phyloP scores from a whole-genome alignment of 2,888 invertebrate species.

The Cataglyphis rosenhaueri region DNA sequence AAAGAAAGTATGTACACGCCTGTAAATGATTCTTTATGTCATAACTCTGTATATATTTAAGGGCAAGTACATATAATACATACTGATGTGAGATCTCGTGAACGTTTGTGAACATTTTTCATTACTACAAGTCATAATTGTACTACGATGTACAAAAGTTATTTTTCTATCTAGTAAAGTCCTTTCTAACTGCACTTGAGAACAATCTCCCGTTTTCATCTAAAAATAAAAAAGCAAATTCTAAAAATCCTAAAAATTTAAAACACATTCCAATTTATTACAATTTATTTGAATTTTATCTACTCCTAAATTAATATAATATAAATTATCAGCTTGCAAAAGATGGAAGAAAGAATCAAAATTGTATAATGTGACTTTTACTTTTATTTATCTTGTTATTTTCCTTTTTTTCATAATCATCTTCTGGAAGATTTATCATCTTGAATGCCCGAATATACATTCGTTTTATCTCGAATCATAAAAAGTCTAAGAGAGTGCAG shows the following conservation, averaged over 20 bases:
- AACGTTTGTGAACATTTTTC: slow-evolving; percentile 38
- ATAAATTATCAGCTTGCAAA: slow-evolving; percentile 6
- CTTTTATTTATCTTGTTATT: neutral
- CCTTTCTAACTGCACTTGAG: slow-evolving; percentile 42
- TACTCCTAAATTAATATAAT: neutral
- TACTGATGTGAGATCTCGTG: slow-evolving; percentile 52
- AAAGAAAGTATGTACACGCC: neutral
- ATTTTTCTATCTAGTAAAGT: neutral
- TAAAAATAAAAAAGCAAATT: slow-evolving; percentile 15
- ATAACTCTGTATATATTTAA: slow-evolving; percentile 54
- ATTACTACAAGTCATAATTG: slow-evolving; percentile 52
- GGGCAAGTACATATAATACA: slow-evolving; percentile 61
- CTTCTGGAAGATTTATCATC: neutral
- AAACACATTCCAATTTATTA: neutral
- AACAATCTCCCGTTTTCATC: neutral
- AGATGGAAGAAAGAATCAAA: neutral
- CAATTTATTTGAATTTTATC: neutral
- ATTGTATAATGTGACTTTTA: slow-evolving; percentile 32
- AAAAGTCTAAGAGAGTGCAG: slow-evolving; percentile 34
- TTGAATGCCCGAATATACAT: neutral
- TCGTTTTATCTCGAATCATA: slow-evolving; percentile 2
- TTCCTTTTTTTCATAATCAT: neutral
- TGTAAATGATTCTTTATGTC: slow-evolving; percentile 52
- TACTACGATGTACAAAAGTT: slow-evolving; percentile 46
- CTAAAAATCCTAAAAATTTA: neutral